Conservation (phyloP, 2,888 invertebrate species). For the Torymus texanus region DNA sequence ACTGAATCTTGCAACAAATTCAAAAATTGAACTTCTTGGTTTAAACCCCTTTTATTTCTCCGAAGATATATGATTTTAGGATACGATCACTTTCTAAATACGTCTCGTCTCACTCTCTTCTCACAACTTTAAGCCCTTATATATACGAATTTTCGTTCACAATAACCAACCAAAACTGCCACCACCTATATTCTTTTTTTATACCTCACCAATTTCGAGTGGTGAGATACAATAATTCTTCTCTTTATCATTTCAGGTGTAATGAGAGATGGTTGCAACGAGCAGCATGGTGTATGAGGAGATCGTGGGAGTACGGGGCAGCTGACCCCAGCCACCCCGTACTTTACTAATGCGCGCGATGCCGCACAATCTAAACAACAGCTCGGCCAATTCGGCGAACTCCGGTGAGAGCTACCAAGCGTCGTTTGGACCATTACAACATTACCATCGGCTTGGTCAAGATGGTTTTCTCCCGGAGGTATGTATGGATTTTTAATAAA, state of each 20-base stretch:
- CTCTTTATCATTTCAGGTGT: conserved; percentile 31
- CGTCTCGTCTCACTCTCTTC: no score
- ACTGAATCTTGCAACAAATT: no score
- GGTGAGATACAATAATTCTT: background rate
- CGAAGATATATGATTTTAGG: no score
- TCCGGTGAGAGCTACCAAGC: conserved; percentile 71
- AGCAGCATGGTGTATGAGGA: conserved; percentile 76
- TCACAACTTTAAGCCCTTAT: no score
- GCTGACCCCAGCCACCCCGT: conserved; percentile 76
- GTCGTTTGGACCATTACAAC: conserved; percentile 65
- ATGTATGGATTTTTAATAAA: background rate
- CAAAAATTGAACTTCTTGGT: no score
- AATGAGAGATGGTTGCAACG: conserved; percentile 72
- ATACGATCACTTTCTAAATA: no score
- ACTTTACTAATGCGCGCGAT: conserved; percentile 71
- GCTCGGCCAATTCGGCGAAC: conserved; percentile 72
- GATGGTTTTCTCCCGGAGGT: conserved; percentile 75
- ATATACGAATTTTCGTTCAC: no score
- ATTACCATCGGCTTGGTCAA: conserved; percentile 65
- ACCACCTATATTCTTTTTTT: no score
- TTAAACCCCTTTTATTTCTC: no score
- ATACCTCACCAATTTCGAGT: no score
- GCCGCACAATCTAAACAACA: conserved; percentile 72
- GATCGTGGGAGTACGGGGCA: conserved; percentile 73
- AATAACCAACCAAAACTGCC: no score